phyloP scores from a whole-genome alignment of 1,140 invertebrate species.

The Ditylenchus dipsaci region DNA sequence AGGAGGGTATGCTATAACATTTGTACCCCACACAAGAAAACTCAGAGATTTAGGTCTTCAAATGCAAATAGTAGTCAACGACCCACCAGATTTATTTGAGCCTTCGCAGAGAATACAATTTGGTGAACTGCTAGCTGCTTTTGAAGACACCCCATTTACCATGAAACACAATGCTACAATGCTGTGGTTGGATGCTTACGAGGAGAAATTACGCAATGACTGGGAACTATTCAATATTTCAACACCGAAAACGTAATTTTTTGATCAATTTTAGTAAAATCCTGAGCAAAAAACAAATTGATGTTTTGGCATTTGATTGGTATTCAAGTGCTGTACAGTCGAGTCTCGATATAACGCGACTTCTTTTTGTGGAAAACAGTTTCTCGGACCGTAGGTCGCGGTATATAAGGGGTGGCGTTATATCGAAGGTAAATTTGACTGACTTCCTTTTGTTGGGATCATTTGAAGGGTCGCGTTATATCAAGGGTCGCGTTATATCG shows the following conservation, averaged over 20 bases:
- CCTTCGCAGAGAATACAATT: conserved; percentile 26
- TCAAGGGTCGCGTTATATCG: no score
- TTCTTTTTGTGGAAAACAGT: no score
- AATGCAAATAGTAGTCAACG: conserved; percentile 58
- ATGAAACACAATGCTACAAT: conserved; percentile 56
- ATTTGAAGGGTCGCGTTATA: no score
- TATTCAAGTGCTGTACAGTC: no score
- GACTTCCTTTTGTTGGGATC: no score
- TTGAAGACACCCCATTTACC: conserved; percentile 52
- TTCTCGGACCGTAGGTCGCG: no score
- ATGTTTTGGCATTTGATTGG: no score
- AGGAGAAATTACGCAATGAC: conserved; percentile 46
- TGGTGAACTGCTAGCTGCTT: conserved; percentile 41
- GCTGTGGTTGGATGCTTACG: conserved; percentile 56
- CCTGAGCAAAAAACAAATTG: no score
- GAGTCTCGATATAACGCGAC: no score
- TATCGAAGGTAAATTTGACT: no score
- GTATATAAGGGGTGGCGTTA: no score
- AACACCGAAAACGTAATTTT: conserved; percentile 37
- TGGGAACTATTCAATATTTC: conserved; percentile 32
- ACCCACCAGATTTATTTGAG: conserved; percentile 53
- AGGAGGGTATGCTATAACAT: conserved; percentile 41
- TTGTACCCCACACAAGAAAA: not conserved
- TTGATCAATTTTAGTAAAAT: no score
- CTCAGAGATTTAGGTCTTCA: conserved; percentile 46